These are phyloP conservation scores for Salvelinus sp. DNA, from an alignment of 2,113 vertebrate genomes.

Conservation along the genomic window DNA sequence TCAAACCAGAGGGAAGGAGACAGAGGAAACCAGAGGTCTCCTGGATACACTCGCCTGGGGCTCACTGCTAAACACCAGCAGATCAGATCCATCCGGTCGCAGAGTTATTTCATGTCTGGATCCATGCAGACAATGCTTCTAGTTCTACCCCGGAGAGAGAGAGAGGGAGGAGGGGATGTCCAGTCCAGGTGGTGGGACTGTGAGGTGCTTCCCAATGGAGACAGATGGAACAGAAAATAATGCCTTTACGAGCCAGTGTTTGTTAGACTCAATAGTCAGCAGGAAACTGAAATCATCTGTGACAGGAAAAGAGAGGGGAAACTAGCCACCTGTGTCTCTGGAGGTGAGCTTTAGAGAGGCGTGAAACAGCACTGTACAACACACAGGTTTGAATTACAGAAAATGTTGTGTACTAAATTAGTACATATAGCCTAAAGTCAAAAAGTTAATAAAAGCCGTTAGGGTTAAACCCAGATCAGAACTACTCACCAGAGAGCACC, in stretches of 20 bases:
- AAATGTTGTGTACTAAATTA: neutral
- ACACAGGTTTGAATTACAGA: neutral
- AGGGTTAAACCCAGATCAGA: neutral
- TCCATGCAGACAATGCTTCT: slow-evolving; percentile 58
- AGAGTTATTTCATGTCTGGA: slow-evolving; percentile 55
- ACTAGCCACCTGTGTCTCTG: slow-evolving; percentile 50
- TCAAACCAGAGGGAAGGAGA: slow-evolving; percentile 38
- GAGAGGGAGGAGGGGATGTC: slow-evolving; percentile 29
- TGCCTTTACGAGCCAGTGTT: slow-evolving; percentile 35
- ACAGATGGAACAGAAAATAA: slow-evolving; percentile 20
- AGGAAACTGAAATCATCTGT: slow-evolving; percentile 46
- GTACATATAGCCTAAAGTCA: neutral
- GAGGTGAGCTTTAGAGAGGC: slow-evolving; percentile 21
- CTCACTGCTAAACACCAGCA: too few species aligned
- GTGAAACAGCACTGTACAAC: neutral
- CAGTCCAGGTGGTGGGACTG: slow-evolving; percentile 49
- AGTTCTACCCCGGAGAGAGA: slow-evolving; percentile 17
- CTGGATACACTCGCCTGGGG: neutral
- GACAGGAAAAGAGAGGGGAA: slow-evolving; percentile 46
- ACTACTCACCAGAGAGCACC: slow-evolving; percentile 88
- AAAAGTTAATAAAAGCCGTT: neutral
- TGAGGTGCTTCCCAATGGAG: slow-evolving; percentile 40
- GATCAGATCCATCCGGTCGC: slow-evolving; percentile 19
- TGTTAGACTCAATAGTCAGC: slow-evolving; percentile 1
- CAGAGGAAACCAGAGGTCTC: slow-evolving; percentile 56